Base-by-base conservation (phyloP, 2,888 invertebrate genomes). In the Stegophylla sp. region DNA sequence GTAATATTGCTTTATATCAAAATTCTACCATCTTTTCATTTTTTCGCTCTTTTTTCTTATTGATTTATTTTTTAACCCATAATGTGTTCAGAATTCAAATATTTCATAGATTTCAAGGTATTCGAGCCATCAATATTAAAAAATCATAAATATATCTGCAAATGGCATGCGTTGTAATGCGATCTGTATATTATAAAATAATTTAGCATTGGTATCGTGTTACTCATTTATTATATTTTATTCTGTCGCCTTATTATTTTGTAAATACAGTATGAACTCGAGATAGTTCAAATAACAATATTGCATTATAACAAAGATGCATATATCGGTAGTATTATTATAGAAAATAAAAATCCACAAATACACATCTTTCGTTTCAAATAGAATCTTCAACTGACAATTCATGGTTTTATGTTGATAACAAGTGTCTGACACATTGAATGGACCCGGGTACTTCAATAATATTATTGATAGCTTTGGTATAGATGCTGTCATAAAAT, bases 211-310 rank as follows among this genome's bases (percentile, higher is more conserved):
- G 15, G 56, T 74, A 48, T 74, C 34, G 34, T 63, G 48, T 74
- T 63, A 48, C 63, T 34, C 48, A 41, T 12, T 34, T 34, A 34
- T 7, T 34, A 26, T 28, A 48, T 34, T 53, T 53, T 34, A 23
- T 63, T n/a, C 64, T 66, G 64, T n/a, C n/a, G n/a, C 12, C 34
- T 76, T 76, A 41, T 66, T 64, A 64, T 64, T 64, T 10, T 23
- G 13, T 64, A 41, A 17, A 34, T 10, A n/a, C n/a, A 66, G 20
- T 66, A 53, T 26, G 3, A 66, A 41, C 20, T 66, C 26, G 23
- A 66, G 53, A 64, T 63, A 23, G 13, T 64, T 41, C 41, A 61
- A 61, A 28, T n/a, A 53, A 45, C 51, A 34, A 23, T 34, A 53
- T 51, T 41, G 17, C 51, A 41, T 23, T 66, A 34, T 53, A 63